These are phyloP conservation scores for Cuculus canorus DNA, from an alignment of 2,797 vertebrate species.

Conservation along the genomic window DNA sequence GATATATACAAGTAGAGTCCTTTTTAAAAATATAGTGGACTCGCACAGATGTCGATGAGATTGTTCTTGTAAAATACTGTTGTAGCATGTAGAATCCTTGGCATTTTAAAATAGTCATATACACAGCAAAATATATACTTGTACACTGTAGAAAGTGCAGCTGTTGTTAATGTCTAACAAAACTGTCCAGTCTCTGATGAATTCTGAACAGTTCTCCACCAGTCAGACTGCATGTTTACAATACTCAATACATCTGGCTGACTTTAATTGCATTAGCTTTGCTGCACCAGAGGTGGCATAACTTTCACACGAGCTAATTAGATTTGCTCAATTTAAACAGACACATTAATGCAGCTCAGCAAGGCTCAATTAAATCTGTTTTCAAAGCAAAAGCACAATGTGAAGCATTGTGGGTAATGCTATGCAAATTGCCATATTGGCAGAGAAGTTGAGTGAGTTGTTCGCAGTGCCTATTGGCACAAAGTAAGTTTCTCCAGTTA, in stretches of 20 bases:
- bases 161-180: conserved; percentile 42
- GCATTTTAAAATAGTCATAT: conserved; percentile 3
- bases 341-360: conserved; percentile 77
- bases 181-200: conserved; percentile 61
- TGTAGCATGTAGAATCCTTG: background rate
- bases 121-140: background rate
- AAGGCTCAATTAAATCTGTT: conserved; percentile 79
- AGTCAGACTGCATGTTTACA: conserved; percentile 71
- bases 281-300: conserved; percentile 78
- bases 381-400: conserved; percentile 74
- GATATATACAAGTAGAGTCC: background rate
- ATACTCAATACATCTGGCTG: conserved; percentile 74
- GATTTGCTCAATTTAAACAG: conserved; percentile 80
- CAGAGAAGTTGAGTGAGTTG: conserved; percentile 64
- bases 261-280: conserved; percentile 78
- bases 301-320: conserved; percentile 79
- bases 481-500: conserved; percentile 58
- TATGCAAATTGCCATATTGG: conserved; percentile 76
- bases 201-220: conserved; percentile 60
- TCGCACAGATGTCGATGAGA: background rate
- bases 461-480: conserved; percentile 67
- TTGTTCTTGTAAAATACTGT: background rate
- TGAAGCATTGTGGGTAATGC: conserved; percentile 77
- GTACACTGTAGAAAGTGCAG: conserved; percentile 13
- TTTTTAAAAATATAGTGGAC: background rate